These are phyloP conservation scores for Prietella phreatophila DNA, from an alignment of 2,113 vertebrate species.

Conservation along the genomic window DNA sequence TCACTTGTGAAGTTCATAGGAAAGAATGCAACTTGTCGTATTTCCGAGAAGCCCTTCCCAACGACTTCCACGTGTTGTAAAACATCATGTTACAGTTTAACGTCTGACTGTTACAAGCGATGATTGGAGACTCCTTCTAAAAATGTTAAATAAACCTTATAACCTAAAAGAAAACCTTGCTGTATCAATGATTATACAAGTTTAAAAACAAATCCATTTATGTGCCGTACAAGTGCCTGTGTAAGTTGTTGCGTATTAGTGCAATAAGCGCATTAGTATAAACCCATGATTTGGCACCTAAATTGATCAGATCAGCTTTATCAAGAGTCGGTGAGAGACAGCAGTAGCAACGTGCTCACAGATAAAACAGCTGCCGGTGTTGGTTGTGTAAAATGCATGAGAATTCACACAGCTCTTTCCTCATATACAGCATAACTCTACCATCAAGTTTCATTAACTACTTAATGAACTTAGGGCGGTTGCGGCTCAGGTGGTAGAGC, in stretches of 20 bases:
- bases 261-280: neutral
- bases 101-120: neutral
- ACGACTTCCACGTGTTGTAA: neutral
- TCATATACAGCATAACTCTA: neutral
- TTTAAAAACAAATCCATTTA: neutral
- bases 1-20: no score
- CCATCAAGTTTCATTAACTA: neutral
- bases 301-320: neutral
- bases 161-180: neutral
- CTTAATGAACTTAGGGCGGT: no score
- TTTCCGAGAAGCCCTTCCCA: neutral
- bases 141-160: neutral
- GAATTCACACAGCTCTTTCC: neutral
- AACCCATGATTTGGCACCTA: neutral
- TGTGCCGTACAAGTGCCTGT: neutral
- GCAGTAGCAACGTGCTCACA: neutral
- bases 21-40: neutral
- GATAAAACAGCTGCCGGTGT: slow-evolving; percentile 42
- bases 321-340: neutral
- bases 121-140: neutral
- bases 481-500: no score
- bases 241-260: neutral
- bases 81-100: neutral
- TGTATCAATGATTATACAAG: neutral
- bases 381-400: neutral